Conservation (phyloP, 2,113 vertebrate species). For the Datnioides undecimradiatus region DNA sequence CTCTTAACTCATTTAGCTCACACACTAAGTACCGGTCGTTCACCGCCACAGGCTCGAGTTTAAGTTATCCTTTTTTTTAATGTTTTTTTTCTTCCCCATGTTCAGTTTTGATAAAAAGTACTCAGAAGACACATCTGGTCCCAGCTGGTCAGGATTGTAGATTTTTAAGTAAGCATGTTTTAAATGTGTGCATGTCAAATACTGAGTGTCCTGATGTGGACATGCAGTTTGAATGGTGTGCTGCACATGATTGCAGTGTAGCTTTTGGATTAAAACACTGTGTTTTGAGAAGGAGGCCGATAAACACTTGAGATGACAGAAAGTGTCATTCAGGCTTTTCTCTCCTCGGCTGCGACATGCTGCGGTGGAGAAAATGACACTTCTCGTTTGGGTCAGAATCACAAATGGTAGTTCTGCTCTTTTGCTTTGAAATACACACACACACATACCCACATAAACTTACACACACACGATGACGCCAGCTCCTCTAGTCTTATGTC, state of each 20-base stretch:
- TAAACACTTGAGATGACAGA: conserved; percentile 13
- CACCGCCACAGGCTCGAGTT: not conserved
- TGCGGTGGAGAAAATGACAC: conserved; percentile 47
- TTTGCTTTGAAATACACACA: conserved; percentile 13
- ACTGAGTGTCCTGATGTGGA: not conserved
- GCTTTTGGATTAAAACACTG: not conserved
- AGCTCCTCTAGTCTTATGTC: conserved; percentile 33
- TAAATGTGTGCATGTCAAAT: not conserved
- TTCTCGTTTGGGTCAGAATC: conserved; percentile 9
- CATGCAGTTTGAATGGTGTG: not conserved
- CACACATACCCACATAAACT: not conserved
- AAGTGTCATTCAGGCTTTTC: conserved; percentile 16
- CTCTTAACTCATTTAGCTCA: conserved; percentile 2
- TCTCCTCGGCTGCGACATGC: not conserved
- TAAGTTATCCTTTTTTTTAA: not conserved
- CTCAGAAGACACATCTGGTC: not conserved
- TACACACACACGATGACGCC: not conserved
- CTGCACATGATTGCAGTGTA: not conserved
- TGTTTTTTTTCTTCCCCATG: not conserved
- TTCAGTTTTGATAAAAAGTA: not conserved
- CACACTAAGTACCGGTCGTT: not conserved
- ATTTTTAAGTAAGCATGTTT: not conserved
- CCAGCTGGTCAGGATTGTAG: not conserved
- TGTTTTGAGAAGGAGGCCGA: not conserved
- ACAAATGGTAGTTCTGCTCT: conserved; percentile 16